phyloP scores from a whole-genome alignment of 37 sponge, comb jelly and placozoan genomes.

The Chondrosia reniformis region DNA sequence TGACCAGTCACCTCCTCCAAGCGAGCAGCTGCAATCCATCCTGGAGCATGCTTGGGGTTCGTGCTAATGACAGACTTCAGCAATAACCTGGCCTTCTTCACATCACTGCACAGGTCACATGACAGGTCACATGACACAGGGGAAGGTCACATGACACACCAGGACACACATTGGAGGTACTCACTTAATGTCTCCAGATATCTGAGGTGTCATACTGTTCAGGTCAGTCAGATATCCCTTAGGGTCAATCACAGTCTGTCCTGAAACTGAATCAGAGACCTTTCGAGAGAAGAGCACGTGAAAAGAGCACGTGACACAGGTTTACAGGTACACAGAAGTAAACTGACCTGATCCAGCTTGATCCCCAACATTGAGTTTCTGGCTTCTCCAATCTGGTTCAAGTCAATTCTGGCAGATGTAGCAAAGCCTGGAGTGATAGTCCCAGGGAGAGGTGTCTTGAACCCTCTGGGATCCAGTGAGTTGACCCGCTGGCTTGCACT shows the following conservation, averaged over 20 bases:
- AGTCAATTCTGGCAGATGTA: constrained; percentile 75
- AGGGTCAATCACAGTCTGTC: constrained; percentile 98
- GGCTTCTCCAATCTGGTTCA: constrained; percentile 95
- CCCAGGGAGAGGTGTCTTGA: constrained; percentile 56
- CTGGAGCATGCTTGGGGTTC: constrained; percentile 97
- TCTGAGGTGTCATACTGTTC: constrained; percentile 91
- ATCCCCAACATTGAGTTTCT: constrained; percentile 93
- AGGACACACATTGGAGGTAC: constrained; percentile 2
- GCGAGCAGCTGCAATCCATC: constrained; percentile 98
- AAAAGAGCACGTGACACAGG: not conserved
- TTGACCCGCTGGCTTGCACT: not conserved
- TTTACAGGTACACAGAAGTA: not conserved
- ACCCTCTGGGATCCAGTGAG: constrained; percentile 49
- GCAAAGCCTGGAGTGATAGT: constrained; percentile 80
- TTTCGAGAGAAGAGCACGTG: constrained; percentile 14
- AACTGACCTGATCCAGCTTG: constrained; percentile 93
- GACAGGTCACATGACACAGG: not conserved
- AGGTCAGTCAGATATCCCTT: constrained; percentile 97
- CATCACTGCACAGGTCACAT: constrained; percentile 52
- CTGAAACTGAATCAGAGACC: constrained; percentile 96
- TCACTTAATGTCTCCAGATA: constrained; percentile 85
- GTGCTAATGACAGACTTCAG: constrained; percentile 95
- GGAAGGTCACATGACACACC: not conserved
- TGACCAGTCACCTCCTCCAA: constrained; percentile 97
- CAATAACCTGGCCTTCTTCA: constrained; percentile 90